Conservation (phyloP, 2,888 invertebrate species). For the Scaptomyza cyrtandrae region DNA sequence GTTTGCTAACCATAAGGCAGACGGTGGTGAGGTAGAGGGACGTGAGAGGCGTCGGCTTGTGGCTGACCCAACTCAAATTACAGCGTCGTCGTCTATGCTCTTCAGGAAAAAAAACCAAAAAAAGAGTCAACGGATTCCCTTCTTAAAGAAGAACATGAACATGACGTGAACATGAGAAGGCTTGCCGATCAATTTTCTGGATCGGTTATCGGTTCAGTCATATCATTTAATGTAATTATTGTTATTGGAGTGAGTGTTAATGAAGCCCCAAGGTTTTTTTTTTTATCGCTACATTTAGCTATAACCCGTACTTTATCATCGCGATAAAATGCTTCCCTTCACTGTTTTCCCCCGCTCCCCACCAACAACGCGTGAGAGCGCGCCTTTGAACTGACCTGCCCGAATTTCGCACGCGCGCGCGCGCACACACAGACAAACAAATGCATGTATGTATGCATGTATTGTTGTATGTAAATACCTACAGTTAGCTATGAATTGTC, state of each 20-base stretch:
- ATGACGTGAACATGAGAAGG: not conserved
- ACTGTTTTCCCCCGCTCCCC: not conserved
- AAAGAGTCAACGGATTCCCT: not conserved
- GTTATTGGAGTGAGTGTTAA: too few relatives aligned
- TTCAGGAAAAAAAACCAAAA: not conserved
- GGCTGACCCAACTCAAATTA: constrained; percentile 10
- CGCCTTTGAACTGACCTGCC: constrained; percentile 47
- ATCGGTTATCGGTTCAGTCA: not conserved
- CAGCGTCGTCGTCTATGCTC: constrained; percentile 3
- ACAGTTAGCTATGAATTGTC: constrained; percentile 4
- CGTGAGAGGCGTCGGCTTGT: too few relatives aligned
- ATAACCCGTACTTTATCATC: not conserved
- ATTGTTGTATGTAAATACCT: too few relatives aligned
- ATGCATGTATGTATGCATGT: too few relatives aligned
- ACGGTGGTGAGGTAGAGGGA: too few relatives aligned
- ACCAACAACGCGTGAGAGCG: too few relatives aligned
- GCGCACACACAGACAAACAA: constrained; percentile 2
- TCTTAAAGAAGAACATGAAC: not conserved
- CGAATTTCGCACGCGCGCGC: constrained; percentile 12
- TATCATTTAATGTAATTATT: too few relatives aligned
- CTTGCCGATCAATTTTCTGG: not conserved
- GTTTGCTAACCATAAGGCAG: too few relatives aligned
- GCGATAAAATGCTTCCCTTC: not conserved
- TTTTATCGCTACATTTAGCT: not conserved
- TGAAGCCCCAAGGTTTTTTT: too few relatives aligned